Evolutionary conservation across 2,797 vertebrate species (phyloP).

Genomic region (Macroramphosus scolopax): DNA sequence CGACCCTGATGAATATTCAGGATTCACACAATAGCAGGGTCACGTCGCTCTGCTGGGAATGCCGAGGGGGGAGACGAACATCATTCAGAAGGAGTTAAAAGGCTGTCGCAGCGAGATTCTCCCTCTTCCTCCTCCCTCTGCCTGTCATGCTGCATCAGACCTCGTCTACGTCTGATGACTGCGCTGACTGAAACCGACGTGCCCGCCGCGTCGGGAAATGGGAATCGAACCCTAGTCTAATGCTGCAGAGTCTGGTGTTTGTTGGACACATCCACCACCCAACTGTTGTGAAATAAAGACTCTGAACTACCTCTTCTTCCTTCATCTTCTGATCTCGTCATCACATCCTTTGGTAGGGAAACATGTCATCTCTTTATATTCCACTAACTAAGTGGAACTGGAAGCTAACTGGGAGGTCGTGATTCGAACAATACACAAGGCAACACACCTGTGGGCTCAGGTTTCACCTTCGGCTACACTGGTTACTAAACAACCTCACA

Average conservation of each 20-base stretch:
- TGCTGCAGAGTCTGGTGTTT: no score
- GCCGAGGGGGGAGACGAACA: conserved; percentile 49
- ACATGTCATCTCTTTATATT: conserved; percentile 29
- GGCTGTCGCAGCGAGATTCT: conserved; percentile 64
- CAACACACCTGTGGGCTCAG: conserved; percentile 65
- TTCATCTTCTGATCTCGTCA: no score
- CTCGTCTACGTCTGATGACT: no score
- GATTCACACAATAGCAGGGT: conserved; percentile 55
- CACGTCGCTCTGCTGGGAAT: conserved; percentile 58
- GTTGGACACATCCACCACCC: no score
- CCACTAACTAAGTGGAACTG: no score
- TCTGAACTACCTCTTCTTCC: no score
- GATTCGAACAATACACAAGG: conserved; percentile 26
- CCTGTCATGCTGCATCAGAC: conserved; percentile 41
- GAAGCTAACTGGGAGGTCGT: no score
- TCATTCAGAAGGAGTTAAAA: conserved; percentile 66
- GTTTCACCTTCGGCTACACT: conserved; percentile 35
- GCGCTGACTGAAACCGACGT: no score
- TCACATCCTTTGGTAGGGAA: no score
- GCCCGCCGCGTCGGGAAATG: no score
- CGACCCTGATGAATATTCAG: conserved; percentile 69
- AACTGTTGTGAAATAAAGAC: no score
- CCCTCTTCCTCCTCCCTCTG: conserved; percentile 21
- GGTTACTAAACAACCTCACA: conserved; percentile 35
- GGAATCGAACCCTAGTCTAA: no score